These are phyloP conservation scores for Halesus radiatus DNA, from an alignment of 1,140 invertebrate species.

Conservation along the genomic window DNA sequence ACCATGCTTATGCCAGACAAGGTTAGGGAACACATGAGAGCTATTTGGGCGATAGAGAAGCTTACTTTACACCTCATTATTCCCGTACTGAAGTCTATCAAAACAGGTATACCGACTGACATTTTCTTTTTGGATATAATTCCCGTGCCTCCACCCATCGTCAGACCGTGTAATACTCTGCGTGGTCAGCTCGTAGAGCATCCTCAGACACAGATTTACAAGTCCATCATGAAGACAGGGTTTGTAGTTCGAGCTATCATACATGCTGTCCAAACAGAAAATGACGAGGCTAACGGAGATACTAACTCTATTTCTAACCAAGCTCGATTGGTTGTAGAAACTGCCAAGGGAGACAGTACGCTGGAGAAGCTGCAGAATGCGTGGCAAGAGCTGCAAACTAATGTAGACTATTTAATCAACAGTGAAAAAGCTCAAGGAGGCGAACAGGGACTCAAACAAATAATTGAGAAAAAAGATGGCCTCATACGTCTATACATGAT, in stretches of 20 bases:
- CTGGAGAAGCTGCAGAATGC: slow-evolving; percentile 81
- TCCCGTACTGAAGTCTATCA: slow-evolving; percentile 76
- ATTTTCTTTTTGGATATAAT: slow-evolving; percentile 90
- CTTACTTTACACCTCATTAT: slow-evolving; percentile 79
- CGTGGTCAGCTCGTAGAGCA: slow-evolving; percentile 83
- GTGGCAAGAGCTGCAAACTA: slow-evolving; percentile 81
- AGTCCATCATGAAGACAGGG: slow-evolving; percentile 76
- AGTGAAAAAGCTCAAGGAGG: slow-evolving; percentile 64
- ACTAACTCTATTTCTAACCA: slow-evolving; percentile 58
- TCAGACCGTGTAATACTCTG: slow-evolving; percentile 83
- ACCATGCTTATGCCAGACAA: slow-evolving; percentile 74
- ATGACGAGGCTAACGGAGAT: slow-evolving; percentile 65
- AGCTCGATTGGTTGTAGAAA: slow-evolving; percentile 66
- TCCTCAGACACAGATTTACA: slow-evolving; percentile 84
- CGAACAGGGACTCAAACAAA: slow-evolving; percentile 77
- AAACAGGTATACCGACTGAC: slow-evolving; percentile 81
- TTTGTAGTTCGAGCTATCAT: slow-evolving; percentile 77
- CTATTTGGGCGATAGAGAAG: slow-evolving; percentile 84
- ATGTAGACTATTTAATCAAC: slow-evolving; percentile 77
- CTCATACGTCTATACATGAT: slow-evolving; percentile 99
- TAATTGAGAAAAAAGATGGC: slow-evolving; percentile 99
- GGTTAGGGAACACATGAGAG: slow-evolving; percentile 78
- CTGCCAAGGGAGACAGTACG: slow-evolving; percentile 73
- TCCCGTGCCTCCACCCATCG: slow-evolving; percentile 88
- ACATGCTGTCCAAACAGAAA: slow-evolving; percentile 72